Base-by-base conservation (phyloP, 2,113 vertebrate genomes). In the Notothenia coriiceps region DNA sequence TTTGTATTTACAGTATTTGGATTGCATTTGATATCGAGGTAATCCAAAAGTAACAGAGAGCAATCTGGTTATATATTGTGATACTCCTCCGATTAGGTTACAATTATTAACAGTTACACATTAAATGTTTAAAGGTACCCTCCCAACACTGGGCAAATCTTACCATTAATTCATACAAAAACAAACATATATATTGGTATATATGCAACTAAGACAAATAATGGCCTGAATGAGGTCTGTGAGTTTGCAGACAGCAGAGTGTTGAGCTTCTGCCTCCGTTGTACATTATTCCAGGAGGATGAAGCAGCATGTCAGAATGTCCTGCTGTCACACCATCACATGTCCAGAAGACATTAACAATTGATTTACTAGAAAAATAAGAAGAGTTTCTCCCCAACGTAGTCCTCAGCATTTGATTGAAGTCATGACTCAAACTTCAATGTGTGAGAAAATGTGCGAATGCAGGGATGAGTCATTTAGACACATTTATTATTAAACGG, bases 281-380 rank as follows among this genome's bases (percentile, higher is more conserved):
- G 40, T 80, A 10, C 67, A 61, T 73, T 54, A 54, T 54, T 61
- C 47, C 49, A 43, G 1, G 2, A 49, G 43, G 29, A 49, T 20
- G 46, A 18, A 70, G 72, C 59, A 66, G 18, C 5, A 20, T 15
- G 25, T 65, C n/a, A 33, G 17, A 65, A 49, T 52, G 22, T 35
- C 10, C 44, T 33, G 22, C 10, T 50, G n/a, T 49, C 29, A 25
- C 4, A n/a, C 22, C 17, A 65, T 17, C 68, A 44, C 50, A 46
- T 62, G 33, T 56, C 17, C 11, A 47, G 33, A 56, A 59, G 17
- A 29, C 44, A 71, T 77, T 47, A 49, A 56, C 54, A 44, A 63
- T 56, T 8, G 1, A 77, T 20, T 54, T 4, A 49, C 10, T 6
- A 6, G 40, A 33, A 46, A 14, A 70, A 65, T 69, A 59, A 35